Base-by-base conservation (phyloP, 2,113 vertebrate genomes). In the Petromus typicus region DNA sequence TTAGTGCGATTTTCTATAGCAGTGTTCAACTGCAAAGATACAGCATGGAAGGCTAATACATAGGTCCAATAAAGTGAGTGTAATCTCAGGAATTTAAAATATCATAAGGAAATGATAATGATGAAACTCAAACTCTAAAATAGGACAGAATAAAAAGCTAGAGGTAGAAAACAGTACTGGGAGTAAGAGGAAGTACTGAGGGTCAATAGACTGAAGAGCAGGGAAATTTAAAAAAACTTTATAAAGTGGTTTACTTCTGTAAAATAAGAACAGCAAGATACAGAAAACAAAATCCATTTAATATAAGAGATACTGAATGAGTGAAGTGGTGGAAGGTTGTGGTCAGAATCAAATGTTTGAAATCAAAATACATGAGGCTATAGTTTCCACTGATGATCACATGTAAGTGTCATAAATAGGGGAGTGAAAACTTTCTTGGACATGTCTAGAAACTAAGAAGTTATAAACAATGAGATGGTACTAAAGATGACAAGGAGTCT, bases 61-160 rank as follows among this genome's bases (percentile, higher is more conserved):
- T 83, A 43, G 82, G 45, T 71, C 90, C 30, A 92, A 66, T 30
- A 79, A 73, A 83, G 0, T 83, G 45, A 86, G 20, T 63, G 13
- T 37, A 79, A 75, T 20, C 16, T 30, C 85, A n/a, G 27, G n/a
- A 81, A 34, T 92, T 89, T 43, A 69, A 95, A 78, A 8, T 75
- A 89, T 86, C 43, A 56, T 11, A 85, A 88, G 66, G 11, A 95
- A 85, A 76, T 89, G 22, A 57, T 78, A 86, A 96, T 8, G 32
- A 85, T 48, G 40, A 27, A 63, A 6, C 40, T 86, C 61, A 66
- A 64, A 79, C 64, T 64, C 80, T 75, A n/a, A 81, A 64, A 85
- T 13, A 85, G 80, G 43, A 82, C 11, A 66, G 89, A 91, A 89
- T 89, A 30, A 86, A 93, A 51, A 64, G 59, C 1, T 86, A 23